A percentile compares a stretch with the other conserved stretches of the same genome.
Evolutionary conservation across 2,888 invertebrate genomes (phyloP).

Genomic region (Palloptera scutellata): DNA sequence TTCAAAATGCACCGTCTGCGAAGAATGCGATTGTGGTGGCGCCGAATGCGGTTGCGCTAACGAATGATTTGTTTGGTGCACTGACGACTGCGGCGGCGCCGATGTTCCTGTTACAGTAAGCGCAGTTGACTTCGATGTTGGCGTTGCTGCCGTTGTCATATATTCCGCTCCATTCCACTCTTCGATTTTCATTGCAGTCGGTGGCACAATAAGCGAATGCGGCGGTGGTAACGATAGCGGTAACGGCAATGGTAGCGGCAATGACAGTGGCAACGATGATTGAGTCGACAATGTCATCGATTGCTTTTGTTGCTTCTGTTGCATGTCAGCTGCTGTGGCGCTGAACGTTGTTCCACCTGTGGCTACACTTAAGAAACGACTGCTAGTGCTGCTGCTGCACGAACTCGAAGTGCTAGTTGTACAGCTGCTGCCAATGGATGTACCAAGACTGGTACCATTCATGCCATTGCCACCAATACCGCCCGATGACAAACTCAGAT

Average conservation of each 20-base stretch:
- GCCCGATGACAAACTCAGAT: conserved; percentile 47
- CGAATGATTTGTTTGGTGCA: conserved; percentile 17
- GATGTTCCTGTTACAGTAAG: no score
- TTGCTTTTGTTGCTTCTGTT: conserved; percentile 34
- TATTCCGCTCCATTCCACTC: conserved; percentile 66
- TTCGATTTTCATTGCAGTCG: conserved; percentile 74
- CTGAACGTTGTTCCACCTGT: conserved; percentile 48
- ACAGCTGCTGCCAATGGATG: conserved; percentile 27
- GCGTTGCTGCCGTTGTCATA: conserved; percentile 46
- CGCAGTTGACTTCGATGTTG: no score
- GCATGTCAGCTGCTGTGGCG: conserved; percentile 30
- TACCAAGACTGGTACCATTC: conserved; percentile 17
- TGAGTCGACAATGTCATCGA: conserved; percentile 40
- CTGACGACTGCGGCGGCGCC: not conserved
- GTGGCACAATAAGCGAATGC: conserved; percentile 48
- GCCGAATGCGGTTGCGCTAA: conserved; percentile 18
- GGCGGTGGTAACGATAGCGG: conserved; percentile 35
- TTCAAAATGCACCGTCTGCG: conserved; percentile 36
- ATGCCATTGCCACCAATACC: conserved; percentile 24
- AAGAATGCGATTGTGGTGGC: conserved; percentile 32
- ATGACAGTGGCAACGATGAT: conserved; percentile 34
- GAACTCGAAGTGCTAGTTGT: conserved; percentile 50
- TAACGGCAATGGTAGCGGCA: conserved; percentile 32
- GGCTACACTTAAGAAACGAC: conserved; percentile 52
- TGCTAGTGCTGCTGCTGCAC: conserved; percentile 51